These are phyloP conservation scores for Cyrtonyx montezumae DNA, from an alignment of 2,113 vertebrate species.

Conservation along the genomic window DNA sequence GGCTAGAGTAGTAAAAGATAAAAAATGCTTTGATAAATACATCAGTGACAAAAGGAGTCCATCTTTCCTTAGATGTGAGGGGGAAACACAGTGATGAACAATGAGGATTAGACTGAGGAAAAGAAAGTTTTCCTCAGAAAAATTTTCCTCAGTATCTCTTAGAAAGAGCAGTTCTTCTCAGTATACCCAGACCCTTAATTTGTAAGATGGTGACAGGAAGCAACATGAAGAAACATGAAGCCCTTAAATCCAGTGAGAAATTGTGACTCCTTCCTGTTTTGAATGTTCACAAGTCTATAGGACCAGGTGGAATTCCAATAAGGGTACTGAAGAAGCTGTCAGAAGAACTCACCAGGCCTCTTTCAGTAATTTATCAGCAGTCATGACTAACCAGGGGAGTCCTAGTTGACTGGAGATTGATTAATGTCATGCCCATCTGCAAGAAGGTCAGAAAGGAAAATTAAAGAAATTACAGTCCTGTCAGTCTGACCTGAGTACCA, in stretches of 20 bases:
- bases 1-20: not conserved
- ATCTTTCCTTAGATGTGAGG: not conserved
- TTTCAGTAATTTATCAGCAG: not conserved
- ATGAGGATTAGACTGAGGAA: not conserved
- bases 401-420: not conserved
- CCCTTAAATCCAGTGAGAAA: not conserved
- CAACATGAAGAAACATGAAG: not conserved
- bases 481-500: not conserved
- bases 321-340: not conserved
- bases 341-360: not conserved
- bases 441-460: not conserved
- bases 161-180: not conserved
- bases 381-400: not conserved
- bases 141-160: not conserved
- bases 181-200: not conserved
- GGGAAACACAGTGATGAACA: not conserved
- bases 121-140: no score
- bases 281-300: not conserved
- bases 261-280: not conserved
- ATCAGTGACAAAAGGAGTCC: not conserved
- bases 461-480: not conserved
- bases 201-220: not conserved
- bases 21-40: not conserved
- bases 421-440: not conserved
- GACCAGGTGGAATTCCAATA: not conserved